Evolutionary conservation across 1,140 invertebrate species (phyloP).

Genomic region (Brachionus plicatilis): DNA sequence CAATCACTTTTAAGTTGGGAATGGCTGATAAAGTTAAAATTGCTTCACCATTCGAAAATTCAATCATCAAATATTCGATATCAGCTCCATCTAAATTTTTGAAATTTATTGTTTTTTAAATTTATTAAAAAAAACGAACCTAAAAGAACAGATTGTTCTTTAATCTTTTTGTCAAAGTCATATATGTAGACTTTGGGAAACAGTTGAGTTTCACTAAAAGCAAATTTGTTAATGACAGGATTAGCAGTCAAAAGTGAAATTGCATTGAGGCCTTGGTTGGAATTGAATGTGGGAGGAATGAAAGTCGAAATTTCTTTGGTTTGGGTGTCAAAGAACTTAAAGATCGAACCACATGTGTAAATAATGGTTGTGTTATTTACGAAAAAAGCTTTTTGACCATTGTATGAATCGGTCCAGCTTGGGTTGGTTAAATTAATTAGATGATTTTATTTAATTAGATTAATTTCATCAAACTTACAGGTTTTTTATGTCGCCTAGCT

Average conservation of each 20-base stretch:
- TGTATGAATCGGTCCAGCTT: conserved; percentile 36
- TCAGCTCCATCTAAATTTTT: conserved; percentile 22
- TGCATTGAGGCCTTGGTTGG: not conserved
- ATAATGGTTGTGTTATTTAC: not conserved
- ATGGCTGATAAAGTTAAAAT: conserved; percentile 17
- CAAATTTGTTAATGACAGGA: not conserved
- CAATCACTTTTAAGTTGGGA: conserved; percentile 18
- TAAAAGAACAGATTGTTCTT: not conserved
- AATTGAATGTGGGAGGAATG: not conserved
- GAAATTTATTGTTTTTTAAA: too few species aligned
- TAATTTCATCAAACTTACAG: not conserved
- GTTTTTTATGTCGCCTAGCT: not conserved
- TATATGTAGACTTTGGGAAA: conserved; percentile 8
- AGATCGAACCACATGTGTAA: conserved; percentile 1
- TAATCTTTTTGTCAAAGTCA: conserved; percentile 1
- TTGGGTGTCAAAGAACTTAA: conserved; percentile 17
- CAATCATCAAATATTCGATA: conserved; percentile 19
- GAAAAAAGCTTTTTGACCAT: conserved; percentile 31
- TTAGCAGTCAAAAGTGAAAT: conserved; percentile 30
- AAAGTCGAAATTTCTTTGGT: not conserved
- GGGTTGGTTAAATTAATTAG: too few species aligned
- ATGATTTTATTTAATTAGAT: not conserved
- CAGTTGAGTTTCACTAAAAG: conserved; percentile 35
- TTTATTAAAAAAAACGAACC: not conserved
- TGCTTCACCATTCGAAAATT: conserved; percentile 37